Percentiles rank a stretch among this genome's conserved stretches.
Evolutionary conservation across 2,888 invertebrate species (phyloP).

Genomic region (Melanotus villosus): DNA sequence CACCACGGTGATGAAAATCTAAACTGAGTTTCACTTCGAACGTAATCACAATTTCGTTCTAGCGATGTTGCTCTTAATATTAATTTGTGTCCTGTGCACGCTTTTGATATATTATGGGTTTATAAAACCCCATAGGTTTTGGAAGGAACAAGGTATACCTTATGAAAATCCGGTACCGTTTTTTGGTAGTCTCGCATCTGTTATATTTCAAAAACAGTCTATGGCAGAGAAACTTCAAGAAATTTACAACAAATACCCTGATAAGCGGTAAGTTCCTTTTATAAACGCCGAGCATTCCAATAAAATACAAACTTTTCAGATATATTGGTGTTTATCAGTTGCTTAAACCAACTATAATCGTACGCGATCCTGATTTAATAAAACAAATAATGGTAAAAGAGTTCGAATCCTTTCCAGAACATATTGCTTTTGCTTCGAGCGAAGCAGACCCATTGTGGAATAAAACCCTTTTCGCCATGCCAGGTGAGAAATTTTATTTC

Average conservation of each 20-base stretch:
- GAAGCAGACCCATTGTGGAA: constrained; percentile 70
- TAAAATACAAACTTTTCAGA: constrained; percentile 14
- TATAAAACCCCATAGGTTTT: neutral
- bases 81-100: neutral
- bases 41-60: neutral
- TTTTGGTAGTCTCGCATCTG: neutral
- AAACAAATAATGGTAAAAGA: constrained; percentile 73
- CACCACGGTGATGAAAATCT: neutral
- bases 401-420: constrained; percentile 32
- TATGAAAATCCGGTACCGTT: neutral
- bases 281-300: too few species aligned
- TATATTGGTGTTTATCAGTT: constrained; percentile 57
- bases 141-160: neutral
- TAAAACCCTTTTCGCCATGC: constrained; percentile 58
- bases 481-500: too few species aligned
- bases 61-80: constrained; percentile 4
- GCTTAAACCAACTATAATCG: constrained; percentile 67
- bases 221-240: neutral
- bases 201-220: constrained; percentile 5
- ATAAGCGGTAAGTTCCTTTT: neutral
- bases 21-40: neutral
- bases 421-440: constrained; percentile 53
- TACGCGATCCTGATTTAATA: constrained; percentile 73
- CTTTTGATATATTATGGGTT: neutral
- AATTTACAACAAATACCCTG: neutral